Evolutionary conservation across 1,140 invertebrate genomes (phyloP).

Genomic region (Trinorchestia longiramus): DNA sequence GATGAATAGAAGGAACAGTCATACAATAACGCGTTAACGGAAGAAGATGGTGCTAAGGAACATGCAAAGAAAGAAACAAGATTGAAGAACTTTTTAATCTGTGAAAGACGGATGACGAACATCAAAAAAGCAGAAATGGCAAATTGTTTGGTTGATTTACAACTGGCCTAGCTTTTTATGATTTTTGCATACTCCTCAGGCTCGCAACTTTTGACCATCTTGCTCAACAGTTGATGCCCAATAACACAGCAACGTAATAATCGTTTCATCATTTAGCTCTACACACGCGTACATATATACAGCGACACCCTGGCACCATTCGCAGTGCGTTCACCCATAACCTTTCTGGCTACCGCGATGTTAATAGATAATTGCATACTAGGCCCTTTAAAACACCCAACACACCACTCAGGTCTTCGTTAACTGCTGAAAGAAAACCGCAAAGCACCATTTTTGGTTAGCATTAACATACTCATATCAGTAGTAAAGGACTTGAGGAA

Average conservation of each 20-base stretch:
- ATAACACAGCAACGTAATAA: not conserved
- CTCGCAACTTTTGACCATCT: not conserved
- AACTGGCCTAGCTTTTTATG: not conserved
- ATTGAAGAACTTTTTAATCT: too few relatives aligned
- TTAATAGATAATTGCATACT: constrained; percentile 14
- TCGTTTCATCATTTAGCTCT: not conserved
- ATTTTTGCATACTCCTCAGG: not conserved
- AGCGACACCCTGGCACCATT: not conserved
- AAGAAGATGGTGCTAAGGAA: too few relatives aligned
- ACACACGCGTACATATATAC: not conserved
- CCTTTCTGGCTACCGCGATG: constrained; percentile 3
- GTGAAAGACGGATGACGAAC: too few relatives aligned
- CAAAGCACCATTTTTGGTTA: constrained; percentile 17
- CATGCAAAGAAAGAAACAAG: too few relatives aligned
- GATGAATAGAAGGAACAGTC: too few relatives aligned
- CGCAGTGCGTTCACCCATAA: not conserved
- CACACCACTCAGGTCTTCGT: not conserved
- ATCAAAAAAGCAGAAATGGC: too few relatives aligned
- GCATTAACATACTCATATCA: constrained; percentile 42
- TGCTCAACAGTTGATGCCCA: not conserved
- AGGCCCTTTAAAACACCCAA: constrained; percentile 15
- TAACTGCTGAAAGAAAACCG: constrained; percentile 31
- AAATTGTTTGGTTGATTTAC: not conserved
- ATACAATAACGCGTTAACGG: too few relatives aligned
- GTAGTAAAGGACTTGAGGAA: not conserved